Conservation (phyloP, 2,113 vertebrate species). For the Hippocampus comes region DNA sequence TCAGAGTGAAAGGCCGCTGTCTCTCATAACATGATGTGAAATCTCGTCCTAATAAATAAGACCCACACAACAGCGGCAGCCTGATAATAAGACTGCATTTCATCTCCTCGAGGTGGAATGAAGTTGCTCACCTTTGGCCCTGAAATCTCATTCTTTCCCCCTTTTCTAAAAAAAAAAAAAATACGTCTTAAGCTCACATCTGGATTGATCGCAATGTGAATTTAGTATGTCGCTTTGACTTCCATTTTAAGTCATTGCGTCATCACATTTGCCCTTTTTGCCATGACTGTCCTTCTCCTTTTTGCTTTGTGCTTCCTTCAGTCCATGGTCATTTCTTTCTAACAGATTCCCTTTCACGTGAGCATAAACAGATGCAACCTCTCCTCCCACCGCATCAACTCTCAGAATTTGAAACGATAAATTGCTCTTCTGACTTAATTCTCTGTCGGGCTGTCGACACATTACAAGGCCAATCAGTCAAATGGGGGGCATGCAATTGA, state of each 20-base stretch:
- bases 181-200: background rate
- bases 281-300: background rate
- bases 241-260: background rate
- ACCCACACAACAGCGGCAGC: background rate
- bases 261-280: background rate
- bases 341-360: conserved; percentile 1
- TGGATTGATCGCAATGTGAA: conserved; percentile 3
- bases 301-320: background rate
- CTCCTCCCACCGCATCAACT: conserved; percentile 12
- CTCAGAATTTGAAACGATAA: conserved; percentile 40
- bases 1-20: conserved; percentile 11
- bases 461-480: conserved; percentile 44
- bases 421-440: conserved; percentile 34
- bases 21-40: conserved; percentile 13
- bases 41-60: conserved; percentile 9
- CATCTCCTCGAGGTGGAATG: conserved; percentile 13
- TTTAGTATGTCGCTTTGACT: conserved; percentile 7
- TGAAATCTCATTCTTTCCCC: background rate
- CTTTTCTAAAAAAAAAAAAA: background rate
- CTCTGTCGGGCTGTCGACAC: conserved; percentile 14
- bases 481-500: conserved; percentile 16
- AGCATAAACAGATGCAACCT: conserved; percentile 28
- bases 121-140: conserved; percentile 19
- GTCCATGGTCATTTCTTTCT: conserved; percentile 5
- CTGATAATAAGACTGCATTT: conserved; percentile 22